These are phyloP conservation scores for Rhopilema esculentum DNA, from an alignment of 30 jellyfish, hydroid and myxozoan species.

Conservation along the genomic window DNA sequence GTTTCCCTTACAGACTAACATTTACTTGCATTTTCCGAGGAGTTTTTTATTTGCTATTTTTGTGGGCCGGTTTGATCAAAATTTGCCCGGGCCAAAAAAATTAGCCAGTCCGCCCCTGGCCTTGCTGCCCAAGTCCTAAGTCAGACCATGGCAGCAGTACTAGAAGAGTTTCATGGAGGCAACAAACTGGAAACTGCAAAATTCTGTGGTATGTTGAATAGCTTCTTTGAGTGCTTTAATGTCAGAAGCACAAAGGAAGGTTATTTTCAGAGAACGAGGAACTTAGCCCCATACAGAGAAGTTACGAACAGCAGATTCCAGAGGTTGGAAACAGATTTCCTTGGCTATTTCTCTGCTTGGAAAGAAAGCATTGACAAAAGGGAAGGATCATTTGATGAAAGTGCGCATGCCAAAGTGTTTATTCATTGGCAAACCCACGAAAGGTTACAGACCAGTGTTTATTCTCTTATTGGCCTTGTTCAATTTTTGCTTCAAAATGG, in stretches of 20 bases:
- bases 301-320: conserved; percentile 36
- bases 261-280: not conserved
- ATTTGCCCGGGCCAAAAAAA: too few species aligned
- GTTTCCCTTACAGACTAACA: too few species aligned
- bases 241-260: conserved; percentile 52
- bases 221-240: conserved; percentile 58
- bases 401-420: conserved; percentile 44
- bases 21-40: too few species aligned
- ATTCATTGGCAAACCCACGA: too few species aligned
- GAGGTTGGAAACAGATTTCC: conserved; percentile 43
- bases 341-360: conserved; percentile 36
- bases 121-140: too few species aligned
- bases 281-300: conserved; percentile 30
- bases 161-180: conserved; percentile 5
- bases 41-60: too few species aligned
- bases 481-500: too few species aligned
- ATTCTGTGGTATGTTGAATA: conserved; percentile 34
- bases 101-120: too few species aligned
- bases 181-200: conserved; percentile 34
- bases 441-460: too few species aligned
- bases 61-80: too few species aligned
- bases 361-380: conserved; percentile 47
- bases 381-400: conserved; percentile 14
- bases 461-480: too few species aligned
- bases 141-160: conserved; percentile 3